phyloP scores from a whole-genome alignment of 2,888 invertebrate genomes.

The Julus scandinavius region DNA sequence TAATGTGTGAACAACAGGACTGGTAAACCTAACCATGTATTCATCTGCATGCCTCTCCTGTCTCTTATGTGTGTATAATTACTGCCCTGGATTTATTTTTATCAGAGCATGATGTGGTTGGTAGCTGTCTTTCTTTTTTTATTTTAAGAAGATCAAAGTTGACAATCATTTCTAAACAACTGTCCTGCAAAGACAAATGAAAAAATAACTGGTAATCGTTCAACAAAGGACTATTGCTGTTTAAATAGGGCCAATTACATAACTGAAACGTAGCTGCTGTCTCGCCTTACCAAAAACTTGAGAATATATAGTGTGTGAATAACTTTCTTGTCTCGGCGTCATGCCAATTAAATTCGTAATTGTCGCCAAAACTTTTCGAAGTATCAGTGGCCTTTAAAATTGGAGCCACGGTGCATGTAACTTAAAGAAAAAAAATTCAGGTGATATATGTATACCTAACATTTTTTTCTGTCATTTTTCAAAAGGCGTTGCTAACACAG shows the following conservation, averaged over 20 bases:
- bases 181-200: neutral
- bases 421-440: neutral
- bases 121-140: neutral
- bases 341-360: neutral
- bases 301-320: neutral
- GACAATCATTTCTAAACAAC: slow-evolving; percentile 5
- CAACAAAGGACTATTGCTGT: neutral
- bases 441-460: no score
- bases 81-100: slow-evolving; percentile 24
- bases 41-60: neutral
- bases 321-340: neutral
- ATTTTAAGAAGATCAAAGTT: neutral
- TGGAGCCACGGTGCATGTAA: neutral
- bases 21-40: neutral
- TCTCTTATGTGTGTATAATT: neutral
- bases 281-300: neutral
- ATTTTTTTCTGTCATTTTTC: no score
- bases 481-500: no score
- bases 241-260: slow-evolving; percentile 17
- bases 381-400: slow-evolving; percentile 13
- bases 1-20: neutral
- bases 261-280: neutral
- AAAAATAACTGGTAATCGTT: neutral
- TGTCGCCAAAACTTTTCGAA: slow-evolving; percentile 11
- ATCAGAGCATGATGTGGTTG: neutral